Conservation (phyloP, 2,797 vertebrate species). For the Poecilia wingei region DNA sequence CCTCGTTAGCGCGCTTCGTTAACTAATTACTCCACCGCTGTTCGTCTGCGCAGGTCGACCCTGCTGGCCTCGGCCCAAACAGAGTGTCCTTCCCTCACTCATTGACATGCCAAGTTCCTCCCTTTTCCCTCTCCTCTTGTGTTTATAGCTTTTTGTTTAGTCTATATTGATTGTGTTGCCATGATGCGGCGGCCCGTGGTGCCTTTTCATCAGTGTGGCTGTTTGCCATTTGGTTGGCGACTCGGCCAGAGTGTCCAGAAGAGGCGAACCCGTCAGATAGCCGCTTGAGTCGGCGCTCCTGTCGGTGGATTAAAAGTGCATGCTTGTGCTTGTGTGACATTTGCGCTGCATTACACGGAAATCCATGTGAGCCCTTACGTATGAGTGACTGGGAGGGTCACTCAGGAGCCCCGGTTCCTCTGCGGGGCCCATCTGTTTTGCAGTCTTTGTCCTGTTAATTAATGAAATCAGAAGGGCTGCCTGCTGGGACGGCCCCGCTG, state of each 20-base stretch:
- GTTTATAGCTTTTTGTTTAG: conserved; percentile 62
- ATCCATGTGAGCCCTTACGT: conserved; percentile 26
- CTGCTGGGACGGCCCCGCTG: conserved; percentile 77
- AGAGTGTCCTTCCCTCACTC: conserved; percentile 39
- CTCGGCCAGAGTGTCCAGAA: conserved; percentile 10
- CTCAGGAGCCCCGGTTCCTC: conserved; percentile 72
- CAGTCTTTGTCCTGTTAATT: conserved; percentile 83
- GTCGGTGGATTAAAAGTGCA: conserved; percentile 21
- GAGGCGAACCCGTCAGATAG: not conserved
- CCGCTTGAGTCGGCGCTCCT: not conserved
- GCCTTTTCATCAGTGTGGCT: conserved; percentile 37
- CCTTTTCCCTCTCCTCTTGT: conserved; percentile 50
- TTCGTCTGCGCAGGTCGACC: conserved; percentile 72
- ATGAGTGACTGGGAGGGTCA: conserved; percentile 64
- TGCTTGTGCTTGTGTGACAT: conserved; percentile 34
- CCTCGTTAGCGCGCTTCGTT: conserved; percentile 77
- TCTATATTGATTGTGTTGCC: conserved; percentile 62
- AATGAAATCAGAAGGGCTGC: conserved; percentile 82
- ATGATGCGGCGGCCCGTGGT: conserved; percentile 51
- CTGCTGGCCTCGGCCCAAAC: conserved; percentile 64
- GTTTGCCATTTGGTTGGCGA: conserved; percentile 61
- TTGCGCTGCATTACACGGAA: conserved; percentile 40
- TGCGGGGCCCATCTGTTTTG: conserved; percentile 81
- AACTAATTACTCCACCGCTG: conserved; percentile 77
- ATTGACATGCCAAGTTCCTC: conserved; percentile 55